Percentiles rank a stretch among this genome's conserved stretches.
Evolutionary conservation across 1,140 invertebrate species (phyloP).

Genomic region (Cyclargus thomasi): DNA sequence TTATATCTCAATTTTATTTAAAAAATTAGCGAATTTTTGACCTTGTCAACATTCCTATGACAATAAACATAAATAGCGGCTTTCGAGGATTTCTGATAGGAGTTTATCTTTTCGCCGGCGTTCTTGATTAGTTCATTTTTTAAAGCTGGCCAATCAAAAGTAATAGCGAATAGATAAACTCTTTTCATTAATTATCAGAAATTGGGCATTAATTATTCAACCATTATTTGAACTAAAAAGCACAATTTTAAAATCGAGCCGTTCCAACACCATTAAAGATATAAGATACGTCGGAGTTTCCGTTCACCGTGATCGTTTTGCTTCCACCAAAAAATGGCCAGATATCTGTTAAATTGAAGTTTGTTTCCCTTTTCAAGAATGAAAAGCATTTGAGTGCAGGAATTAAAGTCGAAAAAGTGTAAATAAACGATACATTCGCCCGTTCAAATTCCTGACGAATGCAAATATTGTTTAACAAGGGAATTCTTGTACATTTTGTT

Average conservation of each 20-base stretch:
- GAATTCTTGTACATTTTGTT: conserved; percentile 69
- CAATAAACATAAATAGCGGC: too few relatives aligned
- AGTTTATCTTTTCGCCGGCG: too few relatives aligned
- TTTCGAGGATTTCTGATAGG: too few relatives aligned
- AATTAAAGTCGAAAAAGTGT: conserved; percentile 51
- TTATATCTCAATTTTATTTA: too few relatives aligned
- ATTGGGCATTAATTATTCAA: too few relatives aligned
- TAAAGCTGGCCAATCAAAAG: too few relatives aligned
- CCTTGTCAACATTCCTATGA: too few relatives aligned
- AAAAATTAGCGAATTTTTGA: too few relatives aligned
- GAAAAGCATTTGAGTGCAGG: conserved; percentile 36
- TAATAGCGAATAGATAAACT: too few relatives aligned
- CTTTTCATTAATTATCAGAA: too few relatives aligned
- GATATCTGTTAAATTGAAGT: conserved; percentile 7
- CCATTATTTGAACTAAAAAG: too few relatives aligned
- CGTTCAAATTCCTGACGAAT: conserved; percentile 69
- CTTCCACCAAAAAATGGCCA: background rate
- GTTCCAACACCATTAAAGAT: background rate
- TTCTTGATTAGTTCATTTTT: too few relatives aligned
- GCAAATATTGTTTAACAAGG: conserved; percentile 69
- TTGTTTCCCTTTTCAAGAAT: conserved; percentile 12
- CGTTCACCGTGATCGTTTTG: background rate
- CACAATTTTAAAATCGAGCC: background rate
- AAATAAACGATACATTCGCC: conserved; percentile 59
- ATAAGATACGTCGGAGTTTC: background rate